Conservation (phyloP, 2,888 invertebrate species). For the Selenia dentaria region DNA sequence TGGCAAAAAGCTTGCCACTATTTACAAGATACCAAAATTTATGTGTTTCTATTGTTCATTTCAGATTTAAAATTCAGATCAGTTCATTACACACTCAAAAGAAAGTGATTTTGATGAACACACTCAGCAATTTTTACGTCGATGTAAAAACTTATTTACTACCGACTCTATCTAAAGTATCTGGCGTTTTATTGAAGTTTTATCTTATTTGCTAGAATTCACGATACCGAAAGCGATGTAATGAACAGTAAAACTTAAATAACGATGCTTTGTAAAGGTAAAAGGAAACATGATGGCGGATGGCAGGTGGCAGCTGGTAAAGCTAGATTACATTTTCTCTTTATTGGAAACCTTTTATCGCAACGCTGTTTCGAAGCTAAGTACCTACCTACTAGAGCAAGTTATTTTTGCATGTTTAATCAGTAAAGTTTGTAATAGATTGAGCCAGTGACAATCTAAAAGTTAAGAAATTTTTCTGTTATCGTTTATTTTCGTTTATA, state of each 20-base stretch:
- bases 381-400: too few relatives aligned
- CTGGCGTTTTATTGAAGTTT: slow-evolving; percentile 19
- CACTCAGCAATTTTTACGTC: slow-evolving; percentile 16
- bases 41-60: too few relatives aligned
- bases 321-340: slow-evolving; percentile 5
- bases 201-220: slow-evolving; percentile 13
- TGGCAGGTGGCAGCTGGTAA: slow-evolving; percentile 13
- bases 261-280: slow-evolving; percentile 36
- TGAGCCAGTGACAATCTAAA: too few relatives aligned
- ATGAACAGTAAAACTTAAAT: slow-evolving; percentile 35
- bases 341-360: slow-evolving; percentile 15
- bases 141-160: slow-evolving; percentile 27
- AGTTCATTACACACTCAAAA: slow-evolving; percentile 13
- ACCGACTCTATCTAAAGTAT: slow-evolving; percentile 24
- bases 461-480: too few relatives aligned
- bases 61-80: too few relatives aligned
- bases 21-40: too few relatives aligned
- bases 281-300: slow-evolving; percentile 6
- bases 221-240: slow-evolving; percentile 13
- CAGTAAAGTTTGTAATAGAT: too few relatives aligned
- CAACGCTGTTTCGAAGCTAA: too few relatives aligned
- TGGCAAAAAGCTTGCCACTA: too few relatives aligned
- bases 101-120: slow-evolving; percentile 25
- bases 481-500: too few relatives aligned
- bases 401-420: too few relatives aligned